Conservation (phyloP, 2,113 vertebrate species). For the Actenoides hombroni region DNA sequence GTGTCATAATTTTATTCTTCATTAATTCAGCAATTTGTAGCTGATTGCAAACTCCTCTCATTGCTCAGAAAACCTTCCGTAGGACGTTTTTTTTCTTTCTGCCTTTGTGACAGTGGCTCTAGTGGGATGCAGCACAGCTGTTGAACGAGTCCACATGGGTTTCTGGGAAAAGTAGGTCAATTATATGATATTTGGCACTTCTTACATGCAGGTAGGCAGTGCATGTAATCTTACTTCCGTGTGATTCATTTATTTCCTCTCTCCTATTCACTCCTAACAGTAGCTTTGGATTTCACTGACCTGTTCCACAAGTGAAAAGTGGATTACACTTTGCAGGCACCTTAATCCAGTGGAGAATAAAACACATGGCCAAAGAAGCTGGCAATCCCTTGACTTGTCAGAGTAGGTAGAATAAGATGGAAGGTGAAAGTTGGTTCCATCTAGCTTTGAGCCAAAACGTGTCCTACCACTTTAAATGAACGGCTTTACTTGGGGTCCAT, state of each 20-base stretch:
- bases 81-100: not conserved
- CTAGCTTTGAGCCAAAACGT: not conserved
- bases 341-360: not conserved
- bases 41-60: not conserved
- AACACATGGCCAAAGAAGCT: not conserved
- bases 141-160: not conserved
- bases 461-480: not conserved
- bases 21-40: not conserved
- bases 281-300: not conserved
- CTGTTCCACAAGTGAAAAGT: not conserved
- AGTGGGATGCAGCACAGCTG: not conserved
- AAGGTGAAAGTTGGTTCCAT: not conserved
- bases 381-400: not conserved
- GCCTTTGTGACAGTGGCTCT: not conserved
- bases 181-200: not conserved
- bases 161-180: not conserved
- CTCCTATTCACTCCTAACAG: not conserved
- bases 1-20: not conserved
- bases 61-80: slow-evolving; percentile 10
- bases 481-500: not conserved
- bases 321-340: not conserved
- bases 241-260: not conserved
- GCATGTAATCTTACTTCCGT: not conserved
- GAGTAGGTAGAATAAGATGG: not conserved
- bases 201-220: not conserved